Evolutionary conservation across 2,797 vertebrate genomes (phyloP).

Genomic region (Cephalopachus bancanus): DNA sequence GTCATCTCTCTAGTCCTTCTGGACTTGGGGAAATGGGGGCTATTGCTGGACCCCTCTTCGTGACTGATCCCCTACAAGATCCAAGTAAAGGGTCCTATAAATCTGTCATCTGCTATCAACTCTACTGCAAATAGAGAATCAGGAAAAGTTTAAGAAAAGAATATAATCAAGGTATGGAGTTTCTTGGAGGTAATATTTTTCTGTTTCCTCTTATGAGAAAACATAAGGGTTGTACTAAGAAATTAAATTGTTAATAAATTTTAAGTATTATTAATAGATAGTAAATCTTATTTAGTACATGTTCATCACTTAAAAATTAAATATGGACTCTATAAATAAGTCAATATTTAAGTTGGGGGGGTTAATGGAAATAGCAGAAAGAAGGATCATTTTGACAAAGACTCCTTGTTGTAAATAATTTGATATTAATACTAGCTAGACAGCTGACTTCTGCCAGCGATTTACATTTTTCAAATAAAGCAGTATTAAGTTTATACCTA

Average conservation of each 20-base stretch:
- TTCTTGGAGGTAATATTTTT: neutral
- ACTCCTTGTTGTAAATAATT: neutral
- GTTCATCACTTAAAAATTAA: conserved; percentile 42
- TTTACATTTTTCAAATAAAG: conserved; percentile 39
- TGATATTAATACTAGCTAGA: conserved; percentile 30
- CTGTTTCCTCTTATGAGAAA: conserved; percentile 56
- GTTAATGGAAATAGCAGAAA: conserved; percentile 9
- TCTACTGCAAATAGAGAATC: neutral
- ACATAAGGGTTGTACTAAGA: neutral
- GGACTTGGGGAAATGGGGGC: neutral
- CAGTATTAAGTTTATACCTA: conserved; percentile 5
- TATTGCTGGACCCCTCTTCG: neutral
- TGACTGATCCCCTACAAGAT: conserved; percentile 36
- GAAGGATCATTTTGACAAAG: conserved; percentile 13
- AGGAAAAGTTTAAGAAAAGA: conserved; percentile 48
- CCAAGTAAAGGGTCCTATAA: conserved; percentile 16
- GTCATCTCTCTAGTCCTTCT: conserved; percentile 12
- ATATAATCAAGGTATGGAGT: neutral
- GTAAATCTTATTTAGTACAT: neutral
- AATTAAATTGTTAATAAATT: conserved; percentile 34
- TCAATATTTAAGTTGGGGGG: neutral
- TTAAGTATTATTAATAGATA: conserved; percentile 1
- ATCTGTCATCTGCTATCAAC: neutral
- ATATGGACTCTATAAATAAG: conserved; percentile 27
- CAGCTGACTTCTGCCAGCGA: neutral